A percentile compares a stretch with the other conserved stretches of the same genome.
Evolutionary conservation across 2,888 invertebrate species (phyloP).

Genomic region (Drosophila parthenogenetica): DNA sequence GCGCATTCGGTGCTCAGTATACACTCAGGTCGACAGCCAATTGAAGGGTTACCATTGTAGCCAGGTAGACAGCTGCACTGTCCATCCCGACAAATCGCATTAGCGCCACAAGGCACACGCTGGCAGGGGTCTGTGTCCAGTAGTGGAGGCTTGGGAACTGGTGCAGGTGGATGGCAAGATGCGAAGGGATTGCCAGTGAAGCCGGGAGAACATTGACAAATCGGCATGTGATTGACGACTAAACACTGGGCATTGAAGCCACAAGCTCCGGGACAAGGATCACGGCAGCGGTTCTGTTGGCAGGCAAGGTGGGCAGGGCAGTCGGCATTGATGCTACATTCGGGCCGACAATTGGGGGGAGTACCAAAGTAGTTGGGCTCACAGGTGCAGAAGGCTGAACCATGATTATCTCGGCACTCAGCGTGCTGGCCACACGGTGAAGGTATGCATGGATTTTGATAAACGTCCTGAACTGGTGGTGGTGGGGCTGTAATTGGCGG

Average conservation of each 20-base stretch:
- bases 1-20: conserved; percentile 89
- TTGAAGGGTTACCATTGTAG: conserved; percentile 88
- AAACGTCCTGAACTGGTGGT: conserved; percentile 71
- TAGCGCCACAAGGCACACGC: conserved; percentile 90
- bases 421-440: conserved; percentile 91
- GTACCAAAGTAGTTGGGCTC: conserved; percentile 88
- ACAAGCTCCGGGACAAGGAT: conserved; percentile 91
- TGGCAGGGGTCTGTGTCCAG: conserved; percentile 88
- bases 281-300: conserved; percentile 89
- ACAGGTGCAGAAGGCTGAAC: conserved; percentile 88
- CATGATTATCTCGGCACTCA: conserved; percentile 88
- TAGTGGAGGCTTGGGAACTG: conserved; percentile 73
- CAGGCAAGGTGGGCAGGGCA: conserved; percentile 90
- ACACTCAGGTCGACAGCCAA: conserved; percentile 90
- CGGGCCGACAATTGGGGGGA: conserved; percentile 90
- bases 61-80: conserved; percentile 89
- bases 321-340: conserved; percentile 90
- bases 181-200: conserved; percentile 89
- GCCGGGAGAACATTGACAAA: conserved; percentile 88
- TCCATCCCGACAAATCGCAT: conserved; percentile 89
- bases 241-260: conserved; percentile 88
- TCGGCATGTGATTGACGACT: conserved; percentile 89
- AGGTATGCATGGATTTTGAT: conserved; percentile 88
- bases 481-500: conserved; percentile 47
- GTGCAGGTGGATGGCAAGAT: conserved; percentile 86